Base-by-base conservation (phyloP, 2,797 vertebrate species). In the Ciconia nigra region DNA sequence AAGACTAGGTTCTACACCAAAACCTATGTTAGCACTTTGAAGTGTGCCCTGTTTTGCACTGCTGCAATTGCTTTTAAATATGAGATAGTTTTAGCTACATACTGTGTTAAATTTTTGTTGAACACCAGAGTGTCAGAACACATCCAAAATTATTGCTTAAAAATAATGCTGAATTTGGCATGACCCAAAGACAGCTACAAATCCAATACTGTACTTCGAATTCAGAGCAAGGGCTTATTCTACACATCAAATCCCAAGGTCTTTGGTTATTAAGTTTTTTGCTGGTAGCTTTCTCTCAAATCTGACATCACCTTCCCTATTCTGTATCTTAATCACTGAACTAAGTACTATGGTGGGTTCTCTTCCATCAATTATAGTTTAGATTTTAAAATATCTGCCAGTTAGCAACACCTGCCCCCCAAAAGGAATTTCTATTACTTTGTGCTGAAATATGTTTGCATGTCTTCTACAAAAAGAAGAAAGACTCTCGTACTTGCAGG, bases 401-500 rank as follows among this genome's bases (percentile, higher is more conserved):
- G 28, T 13, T 22, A 55, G 47, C 25, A 62, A 71, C 18, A 63
- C 31, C 52, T 2, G 20, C 58, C 44, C 51, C 10, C 31, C 78
- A 1, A 3, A 69, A 73, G 11, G 31, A 52, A 52, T 72, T 89
- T 76, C 37, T 87, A 33, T 41, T 51, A 44, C 35, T 65, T 67
- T 58, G 58, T 18, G 21, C 29, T 65, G 47, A 94, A 85, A 26
- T 73, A 78, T 3, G 10, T n/a, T 89, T 57, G n/a, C 24, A 44
- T 44, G 35, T n/a, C 37, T 87, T 83, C 42, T 10, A 33, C 22
- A 74, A 37, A 63, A 79, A 76, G 49, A 79, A 86, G 67, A 55
- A 58, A 79, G 37, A 77, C 37, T 71, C 18, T 90, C 94, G 61
- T 98, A 99, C 99, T 99, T 99, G 99, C 65, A 99, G 98, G 33